phyloP scores from a whole-genome alignment of 2,113 vertebrate species.

The Stictonetta naevosa region DNA sequence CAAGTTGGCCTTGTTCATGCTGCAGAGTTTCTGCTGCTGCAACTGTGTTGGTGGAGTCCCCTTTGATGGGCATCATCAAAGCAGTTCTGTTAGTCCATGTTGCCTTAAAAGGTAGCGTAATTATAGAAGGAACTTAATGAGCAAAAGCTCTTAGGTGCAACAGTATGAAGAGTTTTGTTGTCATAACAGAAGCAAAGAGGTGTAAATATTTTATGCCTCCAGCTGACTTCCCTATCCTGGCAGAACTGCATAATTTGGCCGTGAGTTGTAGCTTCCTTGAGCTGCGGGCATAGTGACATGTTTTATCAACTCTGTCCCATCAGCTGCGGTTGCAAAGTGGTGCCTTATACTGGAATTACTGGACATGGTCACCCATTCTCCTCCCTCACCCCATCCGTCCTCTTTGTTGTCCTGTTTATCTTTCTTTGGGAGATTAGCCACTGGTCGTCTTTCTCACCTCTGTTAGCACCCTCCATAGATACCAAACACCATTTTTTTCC shows the following conservation, averaged over 20 bases:
- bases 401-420: background rate
- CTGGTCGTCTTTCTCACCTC: background rate
- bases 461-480: background rate
- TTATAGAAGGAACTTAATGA: background rate
- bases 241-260: background rate
- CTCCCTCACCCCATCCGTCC: background rate
- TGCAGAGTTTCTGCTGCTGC: background rate
- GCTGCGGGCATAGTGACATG: background rate
- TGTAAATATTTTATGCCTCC: background rate
- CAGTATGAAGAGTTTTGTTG: background rate
- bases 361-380: background rate
- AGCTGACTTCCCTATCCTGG: background rate
- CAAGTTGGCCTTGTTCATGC: background rate
- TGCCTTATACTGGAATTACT: background rate
- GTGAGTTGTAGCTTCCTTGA: background rate
- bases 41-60: background rate
- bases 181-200: background rate
- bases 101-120: background rate
- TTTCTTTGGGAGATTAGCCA: background rate
- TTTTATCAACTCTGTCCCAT: background rate
- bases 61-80: constrained; percentile 11
- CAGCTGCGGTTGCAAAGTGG: background rate
- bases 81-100: background rate
- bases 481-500: background rate
- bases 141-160: background rate